A percentile compares a stretch with the other conserved stretches of the same genome.
Evolutionary conservation across 2,797 vertebrate species (phyloP).

Genomic region (Myiotriccus ornatus): DNA sequence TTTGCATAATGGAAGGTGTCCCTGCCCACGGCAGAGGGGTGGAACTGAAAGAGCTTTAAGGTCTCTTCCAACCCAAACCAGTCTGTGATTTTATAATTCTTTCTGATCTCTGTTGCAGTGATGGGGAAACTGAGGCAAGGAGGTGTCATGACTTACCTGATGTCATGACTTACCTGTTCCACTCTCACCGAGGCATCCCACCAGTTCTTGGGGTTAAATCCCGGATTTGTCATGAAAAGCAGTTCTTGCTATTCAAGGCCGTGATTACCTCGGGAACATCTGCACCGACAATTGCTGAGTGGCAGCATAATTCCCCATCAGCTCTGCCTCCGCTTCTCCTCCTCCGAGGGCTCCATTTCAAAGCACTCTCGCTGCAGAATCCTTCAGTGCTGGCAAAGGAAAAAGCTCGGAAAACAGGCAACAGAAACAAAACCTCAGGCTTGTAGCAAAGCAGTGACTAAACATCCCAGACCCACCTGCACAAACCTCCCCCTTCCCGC

Average conservation of each 20-base stretch:
- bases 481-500: not conserved
- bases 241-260: not conserved
- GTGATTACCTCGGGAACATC: not conserved
- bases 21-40: not conserved
- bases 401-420: not conserved
- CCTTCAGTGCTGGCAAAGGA: not conserved
- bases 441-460: not conserved
- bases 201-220: not conserved
- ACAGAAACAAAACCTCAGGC: not conserved
- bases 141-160: not conserved
- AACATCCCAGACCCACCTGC: not conserved
- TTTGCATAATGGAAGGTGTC: not conserved
- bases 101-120: rapidly evolving
- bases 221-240: rapidly evolving
- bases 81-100: not conserved
- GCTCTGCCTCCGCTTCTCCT: conserved; percentile 36
- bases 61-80: not conserved
- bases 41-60: not conserved
- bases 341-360: not conserved
- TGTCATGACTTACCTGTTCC: rapidly evolving
- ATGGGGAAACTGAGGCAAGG: conserved; percentile 7
- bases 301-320: not conserved
- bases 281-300: not conserved
- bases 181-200: not conserved
- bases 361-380: not conserved